phyloP scores from a whole-genome alignment of 92 coral and sea anemone genomes.

The Porites divaricata region DNA sequence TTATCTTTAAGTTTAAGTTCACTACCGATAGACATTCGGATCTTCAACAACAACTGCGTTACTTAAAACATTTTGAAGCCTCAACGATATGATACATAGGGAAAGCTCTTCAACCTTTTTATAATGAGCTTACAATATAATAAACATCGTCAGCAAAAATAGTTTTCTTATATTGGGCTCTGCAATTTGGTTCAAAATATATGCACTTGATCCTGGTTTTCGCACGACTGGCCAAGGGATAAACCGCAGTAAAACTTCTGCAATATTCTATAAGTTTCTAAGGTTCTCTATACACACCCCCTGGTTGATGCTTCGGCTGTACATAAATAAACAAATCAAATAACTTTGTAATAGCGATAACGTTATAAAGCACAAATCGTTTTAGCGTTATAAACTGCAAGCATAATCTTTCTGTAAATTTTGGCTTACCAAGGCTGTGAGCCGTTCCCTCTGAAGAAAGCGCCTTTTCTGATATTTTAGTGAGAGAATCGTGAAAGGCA shows the following conservation, averaged over 20 bases:
- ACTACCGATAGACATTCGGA: background rate
- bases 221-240: constrained; percentile 9
- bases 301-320: background rate
- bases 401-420: background rate
- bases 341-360: background rate
- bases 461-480: constrained; percentile 87
- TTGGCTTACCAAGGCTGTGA: constrained; percentile 65
- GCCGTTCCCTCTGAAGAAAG: constrained; percentile 80
- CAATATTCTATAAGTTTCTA: background rate
- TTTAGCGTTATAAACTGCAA: background rate
- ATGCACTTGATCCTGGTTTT: background rate
- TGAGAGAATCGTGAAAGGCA: constrained; percentile 76
- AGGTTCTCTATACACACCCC: background rate
- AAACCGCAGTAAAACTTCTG: background rate
- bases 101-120: background rate
- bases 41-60: background rate
- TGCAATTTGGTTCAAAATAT: background rate
- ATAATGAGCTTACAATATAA: background rate
- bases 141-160: background rate
- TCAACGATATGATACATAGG: background rate
- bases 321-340: constrained; percentile 33
- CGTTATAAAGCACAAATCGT: background rate
- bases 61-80: background rate
- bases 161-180: too few species aligned
- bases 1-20: background rate